Base-by-base conservation (phyloP, 2,797 vertebrate species). In the Falco naumanni region DNA sequence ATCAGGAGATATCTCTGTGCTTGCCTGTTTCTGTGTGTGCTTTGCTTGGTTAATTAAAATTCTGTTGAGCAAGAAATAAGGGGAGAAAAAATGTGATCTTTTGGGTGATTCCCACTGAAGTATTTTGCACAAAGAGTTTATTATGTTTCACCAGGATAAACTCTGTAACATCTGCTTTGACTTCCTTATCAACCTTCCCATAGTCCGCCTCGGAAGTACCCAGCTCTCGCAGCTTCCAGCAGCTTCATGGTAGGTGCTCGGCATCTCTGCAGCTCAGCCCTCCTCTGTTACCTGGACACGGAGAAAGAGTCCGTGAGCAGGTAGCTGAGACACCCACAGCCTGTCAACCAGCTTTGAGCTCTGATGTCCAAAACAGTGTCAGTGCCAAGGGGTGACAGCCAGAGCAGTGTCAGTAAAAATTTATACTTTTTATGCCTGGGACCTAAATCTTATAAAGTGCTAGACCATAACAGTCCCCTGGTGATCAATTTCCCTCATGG, bases 21-120 rank as follows among this genome's bases (percentile, higher is more conserved):
- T 76, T 76, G 21, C 28, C 41, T 77, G 14, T 60, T 87, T 63
- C 26, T 47, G 4, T 57, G 31, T 16, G 22, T 54, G 22, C 45
- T 84, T 87, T 72, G 5, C 57, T 86, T 45, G 13, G 11, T 85
- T 75, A 79, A 71, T 75, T 68, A 57, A 37, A 68, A 25, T 63
- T 79, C 45, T 70, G n/a, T 51, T 61, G 37, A 83, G 31, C 43
- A 92, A 91, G n/a, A 89, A 80, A 64, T 16, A 77, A 68, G 13
- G 13, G 0, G 4, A 4, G 0, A 0, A 26, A 31, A 69, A 34
- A 17, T 10, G 6, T 47, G 31, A 34, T 41, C 28, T 80, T 64
- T 28, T 0, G 1, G 37, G 53, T 34, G 5, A 89, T 51, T 59
- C 22, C 15, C 19, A 31, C 9, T 22, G 16, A 78, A 65, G 5